Evolutionary conservation across 2,113 vertebrate species (phyloP).

Genomic region (Monarcha castaneiventris): DNA sequence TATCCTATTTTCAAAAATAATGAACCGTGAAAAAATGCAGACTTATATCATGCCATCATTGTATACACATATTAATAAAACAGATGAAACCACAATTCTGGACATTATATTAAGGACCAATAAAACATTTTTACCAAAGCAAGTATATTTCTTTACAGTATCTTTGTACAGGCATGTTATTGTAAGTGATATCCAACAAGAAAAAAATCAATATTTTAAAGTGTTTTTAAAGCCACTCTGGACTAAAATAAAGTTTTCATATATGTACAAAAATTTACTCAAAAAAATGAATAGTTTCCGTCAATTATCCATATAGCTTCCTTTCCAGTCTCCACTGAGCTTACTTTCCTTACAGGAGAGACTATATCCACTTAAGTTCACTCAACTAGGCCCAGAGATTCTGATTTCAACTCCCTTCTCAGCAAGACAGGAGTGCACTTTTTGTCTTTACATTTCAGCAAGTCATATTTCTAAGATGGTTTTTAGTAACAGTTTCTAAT

Average conservation of each 20-base stretch:
- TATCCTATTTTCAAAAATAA: not conserved
- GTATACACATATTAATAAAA: not conserved
- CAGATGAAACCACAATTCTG: not conserved
- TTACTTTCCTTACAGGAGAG: not conserved
- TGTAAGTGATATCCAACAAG: not conserved
- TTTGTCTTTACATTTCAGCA: not conserved
- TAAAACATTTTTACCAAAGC: not conserved
- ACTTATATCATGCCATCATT: not conserved
- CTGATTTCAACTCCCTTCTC: not conserved
- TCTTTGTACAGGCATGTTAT: not conserved
- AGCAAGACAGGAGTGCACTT: not conserved
- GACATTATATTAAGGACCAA: not conserved
- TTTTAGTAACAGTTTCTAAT: not conserved
- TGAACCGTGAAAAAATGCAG: not conserved
- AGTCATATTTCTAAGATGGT: not conserved
- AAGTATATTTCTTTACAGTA: not conserved
- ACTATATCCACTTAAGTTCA: not conserved
- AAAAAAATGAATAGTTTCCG: not conserved
- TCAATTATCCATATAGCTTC: not conserved
- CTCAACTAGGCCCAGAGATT: not conserved
- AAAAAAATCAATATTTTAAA: not conserved
- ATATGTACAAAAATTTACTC: not conserved
- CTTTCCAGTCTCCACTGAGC: not conserved
- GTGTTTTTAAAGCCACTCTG: not conserved
- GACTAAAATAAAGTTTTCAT: not conserved